Evolutionary conservation across 2,113 vertebrate species (phyloP).

Genomic region (Acanthisitta chloris): DNA sequence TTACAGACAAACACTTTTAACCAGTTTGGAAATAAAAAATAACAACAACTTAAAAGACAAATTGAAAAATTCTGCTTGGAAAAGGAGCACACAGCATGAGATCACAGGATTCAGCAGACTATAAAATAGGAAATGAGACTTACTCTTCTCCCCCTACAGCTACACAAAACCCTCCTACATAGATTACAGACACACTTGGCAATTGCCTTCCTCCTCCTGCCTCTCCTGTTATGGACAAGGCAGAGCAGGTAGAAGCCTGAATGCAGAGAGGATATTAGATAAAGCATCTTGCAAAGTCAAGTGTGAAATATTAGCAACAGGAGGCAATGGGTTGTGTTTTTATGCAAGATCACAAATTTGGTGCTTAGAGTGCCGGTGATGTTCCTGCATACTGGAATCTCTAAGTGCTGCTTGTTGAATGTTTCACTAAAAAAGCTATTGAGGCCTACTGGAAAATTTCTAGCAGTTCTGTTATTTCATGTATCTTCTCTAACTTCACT

Average conservation of each 20-base stretch:
- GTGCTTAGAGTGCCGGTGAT: not conserved
- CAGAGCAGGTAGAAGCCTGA: conserved; percentile 17
- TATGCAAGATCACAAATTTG: conserved; percentile 60
- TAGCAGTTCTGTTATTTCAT: not conserved
- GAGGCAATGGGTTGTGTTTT: conserved; percentile 21
- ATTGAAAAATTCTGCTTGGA: conserved; percentile 52
- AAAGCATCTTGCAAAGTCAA: conserved; percentile 48
- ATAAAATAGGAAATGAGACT: conserved; percentile 64
- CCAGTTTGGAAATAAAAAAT: conserved; percentile 54
- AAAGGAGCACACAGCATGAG: conserved; percentile 55
- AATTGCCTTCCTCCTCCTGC: conserved; percentile 40
- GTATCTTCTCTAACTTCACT: not conserved
- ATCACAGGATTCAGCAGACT: conserved; percentile 56
- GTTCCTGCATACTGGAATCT: not conserved
- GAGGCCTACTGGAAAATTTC: not conserved
- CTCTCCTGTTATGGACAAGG: not conserved
- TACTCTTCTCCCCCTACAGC: conserved; percentile 42
- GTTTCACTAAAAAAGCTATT: conserved; percentile 22
- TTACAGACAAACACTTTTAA: conserved; percentile 37
- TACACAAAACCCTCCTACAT: conserved; percentile 47
- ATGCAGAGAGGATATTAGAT: conserved; percentile 27
- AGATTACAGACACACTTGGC: conserved; percentile 24
- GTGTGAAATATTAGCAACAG: conserved; percentile 62
- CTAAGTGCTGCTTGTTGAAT: conserved; percentile 2
- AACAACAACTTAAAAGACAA: conserved; percentile 38